Percentiles rank a stretch among this genome's conserved stretches.
These are phyloP conservation scores for Hesperophylax magnus DNA, from an alignment of 1,140 invertebrate genomes.

Conservation along the genomic window DNA sequence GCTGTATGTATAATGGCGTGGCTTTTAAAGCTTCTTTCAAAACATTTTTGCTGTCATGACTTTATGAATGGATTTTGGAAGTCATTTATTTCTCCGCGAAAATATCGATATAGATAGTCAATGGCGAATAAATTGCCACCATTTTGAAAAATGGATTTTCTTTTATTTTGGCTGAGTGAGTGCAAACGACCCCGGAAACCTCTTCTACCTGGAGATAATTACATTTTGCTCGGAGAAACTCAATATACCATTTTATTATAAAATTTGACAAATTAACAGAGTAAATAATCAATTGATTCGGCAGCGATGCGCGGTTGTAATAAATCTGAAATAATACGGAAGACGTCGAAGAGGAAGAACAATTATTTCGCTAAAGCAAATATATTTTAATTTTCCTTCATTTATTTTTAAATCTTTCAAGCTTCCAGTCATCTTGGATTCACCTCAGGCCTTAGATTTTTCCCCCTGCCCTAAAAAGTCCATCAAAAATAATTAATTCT, in stretches of 20 bases:
- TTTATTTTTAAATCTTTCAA: neutral
- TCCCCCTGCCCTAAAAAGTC: constrained; percentile 3
- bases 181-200: too few relatives aligned
- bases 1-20: neutral
- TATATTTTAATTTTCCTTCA: neutral
- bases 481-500: constrained; percentile 27
- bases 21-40: constrained; percentile 25
- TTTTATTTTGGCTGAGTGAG: neutral
- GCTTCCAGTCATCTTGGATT: neutral
- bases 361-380: neutral
- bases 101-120: neutral
- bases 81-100: constrained; percentile 20
- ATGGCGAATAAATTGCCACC: neutral
- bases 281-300: too few relatives aligned
- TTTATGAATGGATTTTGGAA: constrained; percentile 17
- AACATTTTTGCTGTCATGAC: neutral
- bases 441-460: neutral
- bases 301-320: too few relatives aligned
- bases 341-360: neutral
- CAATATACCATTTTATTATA: too few relatives aligned
- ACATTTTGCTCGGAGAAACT: too few relatives aligned
- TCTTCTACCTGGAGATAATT: too few relatives aligned
- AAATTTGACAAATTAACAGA: too few relatives aligned
- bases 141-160: neutral
- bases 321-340: too few relatives aligned